phyloP scores from a whole-genome alignment of 2,888 invertebrate species.

The Amphipyra tragopoginis region DNA sequence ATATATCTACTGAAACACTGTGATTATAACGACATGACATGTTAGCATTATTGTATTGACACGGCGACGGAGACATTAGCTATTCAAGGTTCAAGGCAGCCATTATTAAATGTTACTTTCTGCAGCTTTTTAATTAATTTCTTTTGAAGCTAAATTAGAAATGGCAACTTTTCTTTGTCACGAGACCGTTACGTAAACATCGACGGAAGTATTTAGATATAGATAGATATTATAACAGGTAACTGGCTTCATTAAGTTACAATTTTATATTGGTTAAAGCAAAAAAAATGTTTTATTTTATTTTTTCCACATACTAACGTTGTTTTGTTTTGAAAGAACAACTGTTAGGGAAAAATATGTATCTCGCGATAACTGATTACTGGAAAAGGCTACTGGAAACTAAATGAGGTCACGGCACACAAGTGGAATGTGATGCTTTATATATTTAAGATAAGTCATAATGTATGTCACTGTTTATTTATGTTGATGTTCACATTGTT shows the following conservation, averaged over 20 bases:
- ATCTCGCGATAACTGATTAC: conserved; percentile 34
- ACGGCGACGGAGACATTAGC: conserved; percentile 44
- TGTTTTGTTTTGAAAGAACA: not conserved
- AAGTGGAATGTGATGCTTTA: conserved; percentile 34
- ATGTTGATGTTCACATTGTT: conserved; percentile 13
- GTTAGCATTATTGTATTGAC: conserved; percentile 56
- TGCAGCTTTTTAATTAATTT: conserved; percentile 55
- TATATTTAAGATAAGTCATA: conserved; percentile 45
- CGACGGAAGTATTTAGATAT: conserved; percentile 19
- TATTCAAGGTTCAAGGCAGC: conserved; percentile 60
- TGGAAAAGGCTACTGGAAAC: conserved; percentile 48
- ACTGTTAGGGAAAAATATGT: conserved; percentile 9
- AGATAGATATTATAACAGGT: too few species aligned
- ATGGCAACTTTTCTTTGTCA: conserved; percentile 53
- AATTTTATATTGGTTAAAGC: too few species aligned
- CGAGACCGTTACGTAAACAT: conserved; percentile 46
- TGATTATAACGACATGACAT: conserved; percentile 68
- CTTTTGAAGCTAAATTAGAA: conserved; percentile 43
- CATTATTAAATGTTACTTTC: conserved; percentile 42
- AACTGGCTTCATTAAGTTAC: too few species aligned
- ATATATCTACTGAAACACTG: conserved; percentile 56
- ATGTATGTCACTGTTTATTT: conserved; percentile 35
- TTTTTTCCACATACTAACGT: too few species aligned
- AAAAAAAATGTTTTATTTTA: too few species aligned
- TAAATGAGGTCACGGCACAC: conserved; percentile 54